Conservation (phyloP, 1,140 invertebrate genomes). For the Delia radicum region DNA sequence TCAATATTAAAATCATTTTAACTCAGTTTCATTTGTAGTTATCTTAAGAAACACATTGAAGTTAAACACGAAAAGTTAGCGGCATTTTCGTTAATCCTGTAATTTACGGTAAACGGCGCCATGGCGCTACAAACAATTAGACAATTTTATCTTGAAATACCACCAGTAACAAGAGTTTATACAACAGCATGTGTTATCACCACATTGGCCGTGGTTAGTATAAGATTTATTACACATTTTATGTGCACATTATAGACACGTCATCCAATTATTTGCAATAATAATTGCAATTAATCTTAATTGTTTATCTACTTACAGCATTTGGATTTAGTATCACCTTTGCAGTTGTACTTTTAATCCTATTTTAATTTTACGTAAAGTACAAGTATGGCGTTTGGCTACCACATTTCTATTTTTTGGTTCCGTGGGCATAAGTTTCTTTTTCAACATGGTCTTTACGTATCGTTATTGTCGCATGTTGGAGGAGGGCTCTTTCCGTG, state of each 20-base stretch:
- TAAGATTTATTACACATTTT: too few relatives aligned
- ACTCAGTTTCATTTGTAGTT: too few relatives aligned
- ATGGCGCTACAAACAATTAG: slow-evolving; percentile 51
- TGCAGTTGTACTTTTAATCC: slow-evolving; percentile 99
- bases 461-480: slow-evolving; percentile 98
- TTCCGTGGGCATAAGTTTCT: slow-evolving; percentile 96
- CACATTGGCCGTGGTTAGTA: slow-evolving; percentile 89
- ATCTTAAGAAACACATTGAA: not conserved
- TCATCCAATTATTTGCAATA: not conserved
- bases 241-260: not conserved
- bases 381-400: slow-evolving; percentile 93
- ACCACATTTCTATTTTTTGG: slow-evolving; percentile 99
- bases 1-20: too few relatives aligned
- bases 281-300: slow-evolving; percentile 34
- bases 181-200: slow-evolving; percentile 97
- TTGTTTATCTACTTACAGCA: slow-evolving; percentile 66
- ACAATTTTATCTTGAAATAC: slow-evolving; percentile 94
- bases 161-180: slow-evolving; percentile 93
- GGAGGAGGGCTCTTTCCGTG: slow-evolving; percentile 96
- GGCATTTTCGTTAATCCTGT: not conserved
- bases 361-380: slow-evolving; percentile 87
- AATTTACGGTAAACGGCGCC: not conserved
- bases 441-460: slow-evolving; percentile 99
- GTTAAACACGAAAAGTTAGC: not conserved
- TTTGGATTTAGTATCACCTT: slow-evolving; percentile 93